Percentiles rank a stretch among this genome's conserved stretches.
Evolutionary conservation across 2,113 vertebrate genomes (phyloP).

Genomic region (Gasterosteus aculeatus): DNA sequence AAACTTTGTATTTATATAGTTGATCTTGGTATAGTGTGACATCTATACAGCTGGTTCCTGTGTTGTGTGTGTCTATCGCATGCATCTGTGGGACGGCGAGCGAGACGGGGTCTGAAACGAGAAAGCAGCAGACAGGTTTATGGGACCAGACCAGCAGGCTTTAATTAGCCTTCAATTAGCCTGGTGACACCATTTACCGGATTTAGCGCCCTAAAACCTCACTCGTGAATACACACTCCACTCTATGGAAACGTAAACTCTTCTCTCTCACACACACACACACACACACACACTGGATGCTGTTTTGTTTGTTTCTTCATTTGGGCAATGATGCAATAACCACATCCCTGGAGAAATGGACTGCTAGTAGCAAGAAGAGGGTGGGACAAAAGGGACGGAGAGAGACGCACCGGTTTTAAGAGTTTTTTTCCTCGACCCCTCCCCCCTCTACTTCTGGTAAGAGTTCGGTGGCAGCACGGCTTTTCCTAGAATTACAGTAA

Average conservation of each 20-base stretch:
- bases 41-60: constrained; percentile 9
- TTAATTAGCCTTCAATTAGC: constrained; percentile 81
- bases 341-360: constrained; percentile 58
- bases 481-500: constrained; percentile 72
- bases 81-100: constrained; percentile 2
- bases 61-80: constrained; percentile 24
- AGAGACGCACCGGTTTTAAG: constrained; percentile 54
- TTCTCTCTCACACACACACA: constrained; percentile 29
- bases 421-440: constrained; percentile 38
- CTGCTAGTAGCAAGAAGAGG: constrained; percentile 34
- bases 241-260: constrained; percentile 41
- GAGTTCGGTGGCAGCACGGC: constrained; percentile 54
- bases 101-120: constrained; percentile 31
- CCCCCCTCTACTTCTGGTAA: constrained; percentile 74
- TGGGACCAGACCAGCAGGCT: constrained; percentile 70
- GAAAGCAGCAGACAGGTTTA: constrained; percentile 71
- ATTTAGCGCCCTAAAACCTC: constrained; percentile 60
- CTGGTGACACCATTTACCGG: constrained; percentile 80
- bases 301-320: constrained; percentile 37
- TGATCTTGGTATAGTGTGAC: constrained; percentile 17
- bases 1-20: constrained; percentile 29
- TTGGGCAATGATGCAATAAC: constrained; percentile 69
- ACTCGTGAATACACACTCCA: constrained; percentile 58
- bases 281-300: constrained; percentile 17
- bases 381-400: constrained; percentile 40